These are phyloP conservation scores for Eristalis pertinax DNA, from an alignment of 2,888 invertebrate species.

Conservation along the genomic window DNA sequence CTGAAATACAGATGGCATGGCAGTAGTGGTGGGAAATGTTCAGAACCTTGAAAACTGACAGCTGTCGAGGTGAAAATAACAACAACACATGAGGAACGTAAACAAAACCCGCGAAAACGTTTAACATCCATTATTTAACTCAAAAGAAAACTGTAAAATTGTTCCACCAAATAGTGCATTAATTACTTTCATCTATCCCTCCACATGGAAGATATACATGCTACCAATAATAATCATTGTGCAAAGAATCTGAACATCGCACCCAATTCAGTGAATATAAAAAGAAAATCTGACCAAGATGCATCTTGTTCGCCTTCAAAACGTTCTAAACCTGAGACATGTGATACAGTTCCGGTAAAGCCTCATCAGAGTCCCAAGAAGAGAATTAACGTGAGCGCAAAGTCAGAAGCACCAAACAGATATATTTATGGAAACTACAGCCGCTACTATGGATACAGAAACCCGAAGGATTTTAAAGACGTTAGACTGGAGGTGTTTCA, in stretches of 20 bases:
- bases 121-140: background rate
- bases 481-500: slow-evolving; percentile 86
- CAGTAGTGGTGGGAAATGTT: no score
- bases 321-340: slow-evolving; percentile 1
- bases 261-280: slow-evolving; percentile 5
- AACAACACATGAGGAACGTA: slow-evolving; percentile 32
- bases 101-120: slow-evolving; percentile 47
- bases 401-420: slow-evolving; percentile 68
- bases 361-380: slow-evolving; percentile 49
- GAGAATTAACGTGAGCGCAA: background rate
- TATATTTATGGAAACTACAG: slow-evolving; percentile 80
- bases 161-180: background rate
- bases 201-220: background rate
- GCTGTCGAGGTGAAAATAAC: slow-evolving; percentile 8
- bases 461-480: slow-evolving; percentile 86
- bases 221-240: background rate
- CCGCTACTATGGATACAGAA: slow-evolving; percentile 92
- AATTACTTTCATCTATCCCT: background rate
- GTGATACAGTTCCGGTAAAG: background rate
- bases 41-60: background rate
- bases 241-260: background rate
- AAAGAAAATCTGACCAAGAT: slow-evolving; percentile 20
- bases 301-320: background rate
- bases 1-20: background rate
- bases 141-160: background rate